Evolutionary conservation across 2,113 vertebrate species (phyloP), one percentile per base, ranked within the genome.

Genomic region (Sinocyclocheilus maitianheensis): DNA sequence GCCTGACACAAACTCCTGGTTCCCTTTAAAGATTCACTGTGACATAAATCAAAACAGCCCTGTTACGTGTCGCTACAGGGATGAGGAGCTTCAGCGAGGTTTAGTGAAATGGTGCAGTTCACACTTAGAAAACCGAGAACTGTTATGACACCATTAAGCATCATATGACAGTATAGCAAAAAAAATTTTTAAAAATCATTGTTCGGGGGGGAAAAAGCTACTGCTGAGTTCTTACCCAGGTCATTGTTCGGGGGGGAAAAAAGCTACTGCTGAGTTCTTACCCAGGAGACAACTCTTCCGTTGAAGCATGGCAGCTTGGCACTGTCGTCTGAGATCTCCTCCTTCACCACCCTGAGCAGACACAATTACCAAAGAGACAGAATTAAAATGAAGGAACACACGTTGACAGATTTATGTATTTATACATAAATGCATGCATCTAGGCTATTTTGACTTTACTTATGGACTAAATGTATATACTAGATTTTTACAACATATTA

Each of bases 221-320:
- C 55, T 37, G 14, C 37, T 34, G 43, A 26, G 26, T 26, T 26
- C 96, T 96, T 94, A 97, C 97, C 97, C 97, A 97, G 90, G 97
- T 11, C 14, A 51, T 4, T 13, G 9, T 30, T 30, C 0, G 5
- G 24, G 24, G 1, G 22, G n/a, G 11, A n/a, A 76, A 11, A 80
- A 12, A 26, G 71, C 87, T 40, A 6, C 55, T 37, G 14, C 37
- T 34, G 43, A 26, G 26, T 26, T 26, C 96, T 96, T 94, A 97
- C 97, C 97, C 97, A 97, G 90, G 97, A 97, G 63, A 97, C 97
- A 79, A 97, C 97, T 91, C 97, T 93, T 87, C 97, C 97, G 14
- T 97, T 97, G 93, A 97, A 97, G 92, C 97, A 97, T 5, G 97
- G 97, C 79, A 97, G 91, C 91, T 95, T 96, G 74, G 97, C 96